Conservation (phyloP, 1,140 invertebrate genomes). For the Trinorchestia longiramus region DNA sequence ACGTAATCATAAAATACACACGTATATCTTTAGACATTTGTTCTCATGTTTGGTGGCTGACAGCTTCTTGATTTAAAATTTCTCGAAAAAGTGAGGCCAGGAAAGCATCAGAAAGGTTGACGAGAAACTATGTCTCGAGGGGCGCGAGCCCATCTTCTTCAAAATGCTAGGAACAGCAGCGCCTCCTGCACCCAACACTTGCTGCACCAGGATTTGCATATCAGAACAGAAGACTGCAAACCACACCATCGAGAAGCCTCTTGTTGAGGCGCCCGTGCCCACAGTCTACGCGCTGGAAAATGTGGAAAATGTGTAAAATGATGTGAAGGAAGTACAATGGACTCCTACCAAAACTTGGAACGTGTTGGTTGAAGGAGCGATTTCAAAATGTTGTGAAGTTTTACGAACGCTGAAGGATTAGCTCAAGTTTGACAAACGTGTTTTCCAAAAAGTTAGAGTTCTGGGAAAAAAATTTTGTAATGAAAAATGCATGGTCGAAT, state of each 20-base stretch:
- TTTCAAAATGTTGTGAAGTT: not conserved
- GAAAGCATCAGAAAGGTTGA: conserved; percentile 34
- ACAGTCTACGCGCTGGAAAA: not conserved
- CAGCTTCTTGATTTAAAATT: conserved; percentile 2
- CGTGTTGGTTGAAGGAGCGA: not conserved
- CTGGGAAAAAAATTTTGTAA: not conserved
- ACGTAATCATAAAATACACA: not conserved
- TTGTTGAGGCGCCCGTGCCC: not conserved
- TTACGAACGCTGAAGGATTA: not conserved
- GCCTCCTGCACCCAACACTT: not conserved
- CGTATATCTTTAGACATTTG: not conserved
- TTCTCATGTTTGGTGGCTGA: not conserved
- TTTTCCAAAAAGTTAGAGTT: not conserved
- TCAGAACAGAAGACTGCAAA: conserved; percentile 44
- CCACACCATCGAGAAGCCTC: not conserved
- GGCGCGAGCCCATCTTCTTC: conserved; percentile 11
- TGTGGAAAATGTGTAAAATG: not conserved
- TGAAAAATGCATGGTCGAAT: not conserved
- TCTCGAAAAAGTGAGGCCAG: not conserved
- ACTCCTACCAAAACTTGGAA: not conserved
- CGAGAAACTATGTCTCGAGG: conserved; percentile 30
- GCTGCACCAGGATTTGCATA: not conserved
- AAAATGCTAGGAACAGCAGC: conserved; percentile 38
- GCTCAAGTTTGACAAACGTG: not conserved
- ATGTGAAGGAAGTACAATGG: not conserved